These are phyloP conservation scores for Albula goreensis DNA, from an alignment of 2,113 vertebrate genomes.

Conservation along the genomic window DNA sequence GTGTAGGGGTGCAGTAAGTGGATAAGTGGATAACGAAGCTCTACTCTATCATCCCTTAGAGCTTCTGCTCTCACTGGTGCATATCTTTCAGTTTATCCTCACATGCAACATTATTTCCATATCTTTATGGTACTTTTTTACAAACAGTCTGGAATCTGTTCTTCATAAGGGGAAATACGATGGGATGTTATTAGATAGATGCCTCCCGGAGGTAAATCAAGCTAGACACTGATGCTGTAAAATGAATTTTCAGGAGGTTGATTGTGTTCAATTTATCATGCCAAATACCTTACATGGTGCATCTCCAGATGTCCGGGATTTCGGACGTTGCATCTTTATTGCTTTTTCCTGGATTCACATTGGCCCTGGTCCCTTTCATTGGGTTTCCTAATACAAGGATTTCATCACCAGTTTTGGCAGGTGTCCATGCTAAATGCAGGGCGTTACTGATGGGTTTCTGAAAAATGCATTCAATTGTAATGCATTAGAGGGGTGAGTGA, in stretches of 20 bases:
- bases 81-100: not conserved
- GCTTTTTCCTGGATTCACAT: not conserved
- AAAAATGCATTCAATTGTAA: too few relatives aligned
- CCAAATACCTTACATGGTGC: not conserved
- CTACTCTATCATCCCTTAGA: slow-evolving; percentile 15
- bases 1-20: slow-evolving; percentile 30
- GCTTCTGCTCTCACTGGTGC: slow-evolving; percentile 1
- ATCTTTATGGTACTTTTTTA: too few relatives aligned
- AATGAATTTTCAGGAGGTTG: not conserved
- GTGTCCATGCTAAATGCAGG: not conserved
- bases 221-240: not conserved
- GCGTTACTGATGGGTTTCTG: not conserved
- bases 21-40: slow-evolving; percentile 42
- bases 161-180: not conserved
- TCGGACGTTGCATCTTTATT: not conserved
- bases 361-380: too few relatives aligned
- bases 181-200: not conserved
- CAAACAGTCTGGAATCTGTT: not conserved
- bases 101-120: not conserved
- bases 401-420: not conserved
- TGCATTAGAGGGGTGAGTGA: too few relatives aligned
- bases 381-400: not conserved
- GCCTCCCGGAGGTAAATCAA: not conserved
- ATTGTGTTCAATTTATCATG: not conserved
- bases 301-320: not conserved